Evolutionary conservation across 2,797 vertebrate species (phyloP).

Genomic region (Phalanger gymnotis): DNA sequence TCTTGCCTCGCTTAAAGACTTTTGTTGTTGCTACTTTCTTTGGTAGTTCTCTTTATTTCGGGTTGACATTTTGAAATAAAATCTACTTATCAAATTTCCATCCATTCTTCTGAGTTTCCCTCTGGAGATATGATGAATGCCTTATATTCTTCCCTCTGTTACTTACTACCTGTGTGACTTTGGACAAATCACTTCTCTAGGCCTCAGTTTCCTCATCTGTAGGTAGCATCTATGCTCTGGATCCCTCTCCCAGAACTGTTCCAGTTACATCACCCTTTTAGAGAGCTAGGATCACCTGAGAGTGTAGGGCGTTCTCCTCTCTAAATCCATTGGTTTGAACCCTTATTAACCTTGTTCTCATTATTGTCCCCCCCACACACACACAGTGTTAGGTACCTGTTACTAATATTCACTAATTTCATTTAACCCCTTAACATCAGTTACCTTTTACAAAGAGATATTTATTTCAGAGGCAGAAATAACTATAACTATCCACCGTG

Average conservation of each 20-base stretch:
- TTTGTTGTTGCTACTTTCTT: neutral
- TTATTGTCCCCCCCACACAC: neutral
- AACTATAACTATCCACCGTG: neutral
- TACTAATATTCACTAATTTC: neutral
- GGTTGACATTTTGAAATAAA: neutral
- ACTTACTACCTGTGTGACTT: neutral
- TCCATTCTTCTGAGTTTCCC: neutral
- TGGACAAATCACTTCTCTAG: neutral
- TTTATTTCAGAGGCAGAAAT: neutral
- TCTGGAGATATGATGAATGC: neutral
- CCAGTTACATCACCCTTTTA: neutral
- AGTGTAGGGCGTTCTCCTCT: neutral
- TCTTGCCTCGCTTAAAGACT: neutral
- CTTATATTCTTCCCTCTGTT: neutral
- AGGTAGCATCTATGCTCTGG: neutral
- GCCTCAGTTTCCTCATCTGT: neutral
- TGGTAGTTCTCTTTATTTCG: neutral
- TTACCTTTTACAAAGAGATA: neutral
- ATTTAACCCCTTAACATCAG: neutral
- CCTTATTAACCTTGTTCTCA: neutral
- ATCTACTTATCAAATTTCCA: neutral
- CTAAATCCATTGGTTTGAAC: neutral
- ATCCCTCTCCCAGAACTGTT: neutral
- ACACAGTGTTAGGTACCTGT: neutral
- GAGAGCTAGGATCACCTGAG: neutral